These are phyloP conservation scores for Gobius niger DNA, from an alignment of 2,113 vertebrate genomes.

Conservation along the genomic window DNA sequence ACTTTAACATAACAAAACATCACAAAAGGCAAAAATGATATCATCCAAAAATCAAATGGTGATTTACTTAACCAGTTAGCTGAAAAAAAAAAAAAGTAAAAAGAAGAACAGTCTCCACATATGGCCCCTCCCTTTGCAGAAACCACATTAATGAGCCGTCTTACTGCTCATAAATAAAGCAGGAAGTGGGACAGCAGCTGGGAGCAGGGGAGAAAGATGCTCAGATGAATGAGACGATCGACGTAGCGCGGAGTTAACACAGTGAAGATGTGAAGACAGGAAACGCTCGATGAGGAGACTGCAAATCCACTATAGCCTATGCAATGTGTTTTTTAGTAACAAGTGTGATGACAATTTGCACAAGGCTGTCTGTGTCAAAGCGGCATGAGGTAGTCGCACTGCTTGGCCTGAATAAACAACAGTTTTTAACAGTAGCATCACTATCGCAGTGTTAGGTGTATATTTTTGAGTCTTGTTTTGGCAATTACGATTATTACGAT, in stretches of 20 bases:
- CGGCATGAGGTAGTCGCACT: not conserved
- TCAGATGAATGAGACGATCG: slow-evolving; percentile 26
- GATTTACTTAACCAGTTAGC: not conserved
- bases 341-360: not conserved
- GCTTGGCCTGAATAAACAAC: no score
- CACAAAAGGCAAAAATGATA: not conserved
- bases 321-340: not conserved
- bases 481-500: no score
- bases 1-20: not conserved
- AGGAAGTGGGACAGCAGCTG: slow-evolving; percentile 64
- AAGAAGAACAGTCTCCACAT: slow-evolving; percentile 29
- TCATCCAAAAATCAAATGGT: not conserved
- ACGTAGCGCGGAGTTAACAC: slow-evolving; percentile 20
- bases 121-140: slow-evolving; percentile 45
- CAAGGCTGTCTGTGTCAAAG: not conserved
- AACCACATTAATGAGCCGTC: slow-evolving; percentile 61
- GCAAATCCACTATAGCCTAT: not conserved
- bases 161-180: slow-evolving; percentile 74
- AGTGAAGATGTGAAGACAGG: slow-evolving; percentile 9
- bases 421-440: no score
- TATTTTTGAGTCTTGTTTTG: no score
- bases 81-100: not conserved
- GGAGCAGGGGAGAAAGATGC: slow-evolving; percentile 37
- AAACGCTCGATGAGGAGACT: not conserved
- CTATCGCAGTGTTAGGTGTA: no score